These are phyloP conservation scores for Beroe ovata DNA, from an alignment of 37 sponge, comb jelly and placozoan species.

Conservation along the genomic window DNA sequence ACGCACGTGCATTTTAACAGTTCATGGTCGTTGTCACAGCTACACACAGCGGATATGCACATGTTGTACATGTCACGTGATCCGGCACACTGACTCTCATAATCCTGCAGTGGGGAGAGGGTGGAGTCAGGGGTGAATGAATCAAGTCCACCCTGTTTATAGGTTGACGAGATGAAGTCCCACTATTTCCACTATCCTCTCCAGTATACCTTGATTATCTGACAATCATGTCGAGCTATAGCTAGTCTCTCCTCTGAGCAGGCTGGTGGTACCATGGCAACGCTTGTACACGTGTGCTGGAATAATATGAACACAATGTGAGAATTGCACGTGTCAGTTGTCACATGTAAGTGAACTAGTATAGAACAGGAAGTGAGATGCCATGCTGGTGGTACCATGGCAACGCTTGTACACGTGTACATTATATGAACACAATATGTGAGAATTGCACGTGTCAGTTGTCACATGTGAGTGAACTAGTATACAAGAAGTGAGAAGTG, in stretches of 20 bases:
- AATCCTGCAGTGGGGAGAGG: neutral
- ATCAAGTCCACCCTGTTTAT: too few relatives aligned
- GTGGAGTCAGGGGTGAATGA: too few relatives aligned
- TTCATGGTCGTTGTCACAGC: neutral
- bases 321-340: too few relatives aligned
- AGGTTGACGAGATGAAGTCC: too few relatives aligned
- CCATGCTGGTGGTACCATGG: neutral
- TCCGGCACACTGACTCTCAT: neutral
- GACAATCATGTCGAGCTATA: constrained; percentile 1
- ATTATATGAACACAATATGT: neutral
- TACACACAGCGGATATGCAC: neutral
- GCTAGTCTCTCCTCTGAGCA: neutral
- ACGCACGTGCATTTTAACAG: neutral
- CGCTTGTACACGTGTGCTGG: neutral
- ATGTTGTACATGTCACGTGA: neutral
- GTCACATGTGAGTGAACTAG: too few relatives aligned
- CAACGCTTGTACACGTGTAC: neutral
- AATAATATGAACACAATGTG: neutral
- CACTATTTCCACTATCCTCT: too few relatives aligned
- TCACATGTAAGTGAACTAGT: too few relatives aligned
- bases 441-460: too few relatives aligned
- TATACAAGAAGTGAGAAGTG: too few relatives aligned
- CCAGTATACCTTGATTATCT: neutral
- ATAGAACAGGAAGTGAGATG: too few relatives aligned
- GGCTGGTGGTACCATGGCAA: neutral